Percentiles rank a stretch among this genome's conserved stretches.
These are phyloP conservation scores for Drosophila flavopinicola DNA, from an alignment of 2,888 invertebrate genomes.

Conservation along the genomic window DNA sequence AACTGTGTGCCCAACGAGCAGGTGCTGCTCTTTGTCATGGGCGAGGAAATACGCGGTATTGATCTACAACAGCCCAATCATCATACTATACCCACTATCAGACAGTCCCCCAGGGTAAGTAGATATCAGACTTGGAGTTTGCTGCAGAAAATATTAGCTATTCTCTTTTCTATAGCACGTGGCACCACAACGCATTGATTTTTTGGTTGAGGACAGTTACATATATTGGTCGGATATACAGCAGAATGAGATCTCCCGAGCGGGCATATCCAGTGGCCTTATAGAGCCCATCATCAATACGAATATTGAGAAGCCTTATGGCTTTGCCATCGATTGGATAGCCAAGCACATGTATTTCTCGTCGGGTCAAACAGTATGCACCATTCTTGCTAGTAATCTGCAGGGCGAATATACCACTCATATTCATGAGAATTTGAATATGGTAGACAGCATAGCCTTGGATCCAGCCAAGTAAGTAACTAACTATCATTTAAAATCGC, in stretches of 20 bases:
- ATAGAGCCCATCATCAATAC: slow-evolving; percentile 91
- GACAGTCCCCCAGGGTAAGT: slow-evolving; percentile 84
- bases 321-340: slow-evolving; percentile 93
- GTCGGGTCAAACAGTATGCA: slow-evolving; percentile 85
- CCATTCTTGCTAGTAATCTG: slow-evolving; percentile 89
- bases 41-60: slow-evolving; percentile 92
- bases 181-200: slow-evolving; percentile 89
- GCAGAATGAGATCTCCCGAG: slow-evolving; percentile 90
- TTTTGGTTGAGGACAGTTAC: slow-evolving; percentile 87
- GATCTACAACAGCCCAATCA: slow-evolving; percentile 90
- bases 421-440: slow-evolving; percentile 81
- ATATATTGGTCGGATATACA: slow-evolving; percentile 92
- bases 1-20: slow-evolving; percentile 89
- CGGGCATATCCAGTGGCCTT: slow-evolving; percentile 88
- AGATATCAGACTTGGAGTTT: neutral
- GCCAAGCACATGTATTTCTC: slow-evolving; percentile 87
- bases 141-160: neutral
- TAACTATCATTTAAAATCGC: too few species aligned
- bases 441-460: slow-evolving; percentile 88
- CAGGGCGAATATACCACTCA: slow-evolving; percentile 89
- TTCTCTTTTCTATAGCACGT: slow-evolving; percentile 85
- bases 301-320: slow-evolving; percentile 86
- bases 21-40: slow-evolving; percentile 90
- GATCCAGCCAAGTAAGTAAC: slow-evolving; percentile 86
- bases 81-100: slow-evolving; percentile 92